Percentiles rank a stretch among this genome's conserved stretches.
phyloP scores from a whole-genome alignment of 2,113 vertebrate species.

The Corythoichthys haematopterus region DNA sequence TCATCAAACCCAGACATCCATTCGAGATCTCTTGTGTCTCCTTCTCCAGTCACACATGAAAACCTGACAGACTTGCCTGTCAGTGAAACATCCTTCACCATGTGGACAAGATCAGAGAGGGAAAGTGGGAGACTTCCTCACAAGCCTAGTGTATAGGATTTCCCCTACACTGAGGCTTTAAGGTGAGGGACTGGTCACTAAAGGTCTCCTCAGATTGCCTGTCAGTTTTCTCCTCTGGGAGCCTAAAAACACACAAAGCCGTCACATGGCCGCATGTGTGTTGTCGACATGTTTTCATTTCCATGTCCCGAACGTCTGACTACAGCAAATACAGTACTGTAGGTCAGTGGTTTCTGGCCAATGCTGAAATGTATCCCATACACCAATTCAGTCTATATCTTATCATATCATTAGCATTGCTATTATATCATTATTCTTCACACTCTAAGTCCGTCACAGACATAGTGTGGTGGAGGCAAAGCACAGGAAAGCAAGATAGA shows the following conservation, averaged over 20 bases:
- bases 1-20: constrained; percentile 63
- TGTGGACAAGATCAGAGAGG: constrained; percentile 22
- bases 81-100: constrained; percentile 56
- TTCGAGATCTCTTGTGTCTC: constrained; percentile 50
- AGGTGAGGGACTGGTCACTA: constrained; percentile 73
- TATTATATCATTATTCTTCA: constrained; percentile 36
- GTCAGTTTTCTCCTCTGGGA: constrained; percentile 42
- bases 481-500: neutral
- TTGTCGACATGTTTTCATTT: neutral
- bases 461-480: neutral
- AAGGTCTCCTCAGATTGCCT: constrained; percentile 34
- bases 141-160: constrained; percentile 47
- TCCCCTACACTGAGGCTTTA: constrained; percentile 78
- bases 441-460: neutral
- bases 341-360: constrained; percentile 59
- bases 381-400: constrained; percentile 52
- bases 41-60: constrained; percentile 58
- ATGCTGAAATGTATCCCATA: constrained; percentile 53
- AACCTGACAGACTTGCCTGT: constrained; percentile 60
- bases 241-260: constrained; percentile 45
- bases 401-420: constrained; percentile 70
- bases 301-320: constrained; percentile 52
- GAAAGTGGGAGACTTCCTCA: constrained; percentile 27
- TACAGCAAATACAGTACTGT: constrained; percentile 34
- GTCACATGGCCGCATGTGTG: constrained; percentile 25